Percentiles rank a stretch among this genome's conserved stretches.
phyloP scores from a whole-genome alignment of 2,888 invertebrate species.

The Rhagonycha fulva region DNA sequence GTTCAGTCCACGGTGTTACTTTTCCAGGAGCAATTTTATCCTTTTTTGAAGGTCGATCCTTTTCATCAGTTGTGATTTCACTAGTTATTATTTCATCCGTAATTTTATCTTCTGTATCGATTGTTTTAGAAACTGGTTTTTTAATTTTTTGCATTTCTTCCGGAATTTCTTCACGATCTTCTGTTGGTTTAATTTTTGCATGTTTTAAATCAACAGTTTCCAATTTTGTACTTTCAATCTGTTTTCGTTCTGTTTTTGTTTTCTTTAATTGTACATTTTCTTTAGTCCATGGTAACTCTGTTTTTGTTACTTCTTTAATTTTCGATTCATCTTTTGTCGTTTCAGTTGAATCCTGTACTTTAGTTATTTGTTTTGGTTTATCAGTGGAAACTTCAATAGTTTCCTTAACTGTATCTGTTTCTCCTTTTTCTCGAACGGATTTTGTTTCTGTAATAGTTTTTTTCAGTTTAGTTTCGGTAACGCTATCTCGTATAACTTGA shows the following conservation, averaged over 20 bases:
- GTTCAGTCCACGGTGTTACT: constrained; percentile 62
- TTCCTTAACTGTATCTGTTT: constrained; percentile 57
- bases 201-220: constrained; percentile 58
- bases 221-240: constrained; percentile 59
- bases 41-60: constrained; percentile 14
- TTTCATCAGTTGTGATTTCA: constrained; percentile 40
- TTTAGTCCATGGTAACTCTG: constrained; percentile 60
- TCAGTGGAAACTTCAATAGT: constrained; percentile 41
- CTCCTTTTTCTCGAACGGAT: constrained; percentile 47
- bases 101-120: background rate
- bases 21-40: constrained; percentile 21
- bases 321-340: constrained; percentile 40
- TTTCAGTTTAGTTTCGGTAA: background rate
- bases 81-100: background rate
- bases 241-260: constrained; percentile 51
- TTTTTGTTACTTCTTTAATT: constrained; percentile 47
- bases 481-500: constrained; percentile 15
- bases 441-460: background rate
- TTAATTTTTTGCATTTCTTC: constrained; percentile 31
- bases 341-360: background rate
- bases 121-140: background rate
- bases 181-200: constrained; percentile 47
- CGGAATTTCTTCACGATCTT: constrained; percentile 35
- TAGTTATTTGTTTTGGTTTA: constrained; percentile 38
- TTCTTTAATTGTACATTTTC: constrained; percentile 60